Conservation (phyloP, 2,888 invertebrate genomes). For the Portevinia maculata region DNA sequence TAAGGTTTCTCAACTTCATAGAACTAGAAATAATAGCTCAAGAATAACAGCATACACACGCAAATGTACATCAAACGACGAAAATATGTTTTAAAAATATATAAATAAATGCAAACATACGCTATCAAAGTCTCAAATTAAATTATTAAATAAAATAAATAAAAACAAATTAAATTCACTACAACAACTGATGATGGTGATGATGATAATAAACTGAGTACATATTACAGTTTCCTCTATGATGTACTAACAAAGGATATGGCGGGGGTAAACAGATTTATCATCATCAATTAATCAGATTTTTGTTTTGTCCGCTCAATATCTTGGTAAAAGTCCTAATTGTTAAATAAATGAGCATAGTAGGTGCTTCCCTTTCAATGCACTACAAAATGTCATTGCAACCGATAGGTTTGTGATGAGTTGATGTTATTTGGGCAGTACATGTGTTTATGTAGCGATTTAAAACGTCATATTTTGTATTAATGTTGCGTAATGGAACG, state of each 20-base stretch:
- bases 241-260: no score
- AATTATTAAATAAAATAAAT: slow-evolving; percentile 28
- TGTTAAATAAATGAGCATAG: no score
- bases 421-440: no score
- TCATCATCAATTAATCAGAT: slow-evolving; percentile 38
- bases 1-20: slow-evolving; percentile 16
- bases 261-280: background rate
- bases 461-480: no score
- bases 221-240: slow-evolving; percentile 18
- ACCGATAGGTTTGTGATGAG: no score
- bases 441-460: no score
- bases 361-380: no score
- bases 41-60: slow-evolving; percentile 17
- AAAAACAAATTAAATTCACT: slow-evolving; percentile 46
- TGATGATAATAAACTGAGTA: slow-evolving; percentile 48
- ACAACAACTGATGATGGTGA: slow-evolving; percentile 49
- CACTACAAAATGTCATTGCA: no score
- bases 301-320: slow-evolving; percentile 13
- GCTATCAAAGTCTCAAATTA: slow-evolving; percentile 29
- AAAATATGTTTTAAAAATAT: slow-evolving; percentile 21
- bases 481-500: no score
- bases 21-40: background rate
- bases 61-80: slow-evolving; percentile 44
- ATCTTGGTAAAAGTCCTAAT: no score
- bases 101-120: slow-evolving; percentile 51